Evolutionary conservation across 2,888 invertebrate species (phyloP).

Genomic region (Allolobophora icterica): DNA sequence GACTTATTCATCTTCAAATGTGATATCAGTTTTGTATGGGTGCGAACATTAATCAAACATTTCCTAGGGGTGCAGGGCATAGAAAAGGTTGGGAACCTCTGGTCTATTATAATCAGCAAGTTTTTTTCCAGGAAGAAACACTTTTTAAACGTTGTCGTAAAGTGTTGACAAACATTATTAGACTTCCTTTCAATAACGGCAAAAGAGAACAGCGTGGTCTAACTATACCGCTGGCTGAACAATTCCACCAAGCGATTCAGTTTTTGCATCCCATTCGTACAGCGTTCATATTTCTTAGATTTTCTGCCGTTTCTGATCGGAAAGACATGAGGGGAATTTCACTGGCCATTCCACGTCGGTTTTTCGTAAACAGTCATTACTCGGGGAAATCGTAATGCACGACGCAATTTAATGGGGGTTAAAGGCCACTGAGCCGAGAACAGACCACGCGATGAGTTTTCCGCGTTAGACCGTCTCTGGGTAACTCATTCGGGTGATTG

Average conservation of each 20-base stretch:
- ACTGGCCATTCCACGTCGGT: not conserved
- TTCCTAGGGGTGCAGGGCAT: too few relatives aligned
- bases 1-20: too few relatives aligned
- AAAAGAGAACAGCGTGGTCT: not conserved
- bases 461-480: not conserved
- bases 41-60: too few relatives aligned
- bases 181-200: not conserved
- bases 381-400: not conserved
- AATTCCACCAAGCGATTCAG: not conserved
- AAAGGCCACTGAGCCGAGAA: not conserved
- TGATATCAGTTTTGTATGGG: too few relatives aligned
- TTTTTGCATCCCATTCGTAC: not conserved
- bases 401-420: not conserved
- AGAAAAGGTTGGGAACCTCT: too few relatives aligned
- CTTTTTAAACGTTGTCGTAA: too few relatives aligned
- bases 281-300: not conserved
- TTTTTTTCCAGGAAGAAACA: too few relatives aligned
- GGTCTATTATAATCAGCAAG: too few relatives aligned
- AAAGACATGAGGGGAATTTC: not conserved
- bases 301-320: not conserved
- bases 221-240: not conserved
- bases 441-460: not conserved
- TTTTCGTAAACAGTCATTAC: constrained; percentile 8
- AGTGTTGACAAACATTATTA: too few relatives aligned
- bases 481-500: not conserved